phyloP scores from a whole-genome alignment of 2,888 invertebrate species.

The Drosophila monieri region DNA sequence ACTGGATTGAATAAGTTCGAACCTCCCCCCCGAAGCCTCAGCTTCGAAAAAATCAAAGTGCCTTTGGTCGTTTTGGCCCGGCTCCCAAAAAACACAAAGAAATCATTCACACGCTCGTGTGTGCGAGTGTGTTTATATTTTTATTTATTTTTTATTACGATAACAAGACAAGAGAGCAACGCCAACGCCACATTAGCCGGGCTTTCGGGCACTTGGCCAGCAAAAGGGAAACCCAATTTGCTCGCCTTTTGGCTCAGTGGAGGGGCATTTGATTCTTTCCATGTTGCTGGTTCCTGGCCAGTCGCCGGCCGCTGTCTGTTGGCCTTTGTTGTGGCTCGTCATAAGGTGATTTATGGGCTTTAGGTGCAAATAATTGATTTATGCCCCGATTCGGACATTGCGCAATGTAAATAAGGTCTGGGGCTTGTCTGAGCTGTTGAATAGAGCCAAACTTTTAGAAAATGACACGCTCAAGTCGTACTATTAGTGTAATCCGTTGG shows the following conservation, averaged over 20 bases:
- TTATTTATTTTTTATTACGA: slow-evolving; percentile 49
- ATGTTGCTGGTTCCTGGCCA: background rate
- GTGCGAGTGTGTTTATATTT: slow-evolving; percentile 32
- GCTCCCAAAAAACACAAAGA: slow-evolving; percentile 31
- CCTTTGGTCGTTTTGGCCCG: slow-evolving; percentile 24
- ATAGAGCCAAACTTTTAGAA: no score
- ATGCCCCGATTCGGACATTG: slow-evolving; percentile 54
- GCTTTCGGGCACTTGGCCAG: slow-evolving; percentile 63
- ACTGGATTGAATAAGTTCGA: background rate
- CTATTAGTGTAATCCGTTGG: slow-evolving; percentile 18
- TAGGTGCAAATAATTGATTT: slow-evolving; percentile 78
- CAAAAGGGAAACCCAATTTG: slow-evolving; percentile 15
- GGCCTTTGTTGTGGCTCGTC: slow-evolving; percentile 57
- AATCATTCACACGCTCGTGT: slow-evolving; percentile 65
- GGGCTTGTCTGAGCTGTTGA: background rate
- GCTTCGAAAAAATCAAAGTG: slow-evolving; percentile 16
- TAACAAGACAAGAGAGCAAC: slow-evolving; percentile 65
- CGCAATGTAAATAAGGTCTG: slow-evolving; percentile 34
- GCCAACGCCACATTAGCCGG: slow-evolving; percentile 73
- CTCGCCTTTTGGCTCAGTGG: slow-evolving; percentile 34
- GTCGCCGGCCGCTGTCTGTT: slow-evolving; percentile 38
- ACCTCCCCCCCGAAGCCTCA: slow-evolving; percentile 2
- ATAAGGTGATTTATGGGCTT: slow-evolving; percentile 68
- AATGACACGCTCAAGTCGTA: slow-evolving; percentile 9
- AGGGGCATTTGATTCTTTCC: slow-evolving; percentile 20